Percentiles rank a stretch among this genome's conserved stretches.
Evolutionary conservation across 23 tunicate species (phyloP).

Genomic region (Ascidia mentula): DNA sequence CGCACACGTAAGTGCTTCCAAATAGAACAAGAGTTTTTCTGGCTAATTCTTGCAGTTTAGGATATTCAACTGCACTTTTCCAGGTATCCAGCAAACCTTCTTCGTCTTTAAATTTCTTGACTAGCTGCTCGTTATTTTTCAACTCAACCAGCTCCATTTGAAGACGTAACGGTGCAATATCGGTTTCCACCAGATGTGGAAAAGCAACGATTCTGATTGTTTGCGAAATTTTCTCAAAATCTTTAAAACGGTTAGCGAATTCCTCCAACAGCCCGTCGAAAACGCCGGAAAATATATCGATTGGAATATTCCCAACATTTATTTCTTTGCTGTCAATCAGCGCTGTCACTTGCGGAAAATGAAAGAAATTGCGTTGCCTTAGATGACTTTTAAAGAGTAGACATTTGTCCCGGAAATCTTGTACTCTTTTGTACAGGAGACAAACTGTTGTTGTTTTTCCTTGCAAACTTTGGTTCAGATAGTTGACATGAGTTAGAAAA

Average conservation of each 20-base stretch:
- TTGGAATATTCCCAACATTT: background rate
- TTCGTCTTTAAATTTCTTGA: conserved; percentile 12
- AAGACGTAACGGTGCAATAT: conserved; percentile 17
- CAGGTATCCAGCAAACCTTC: conserved; percentile 3
- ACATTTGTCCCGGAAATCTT: background rate
- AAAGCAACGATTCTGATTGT: conserved; percentile 26
- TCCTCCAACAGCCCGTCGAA: conserved; percentile 14
- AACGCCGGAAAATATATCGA: background rate
- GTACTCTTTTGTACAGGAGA: background rate
- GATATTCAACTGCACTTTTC: conserved; percentile 20
- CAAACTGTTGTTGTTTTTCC: conserved; percentile 7
- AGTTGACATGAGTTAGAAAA: background rate
- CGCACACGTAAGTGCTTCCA: conserved; percentile 60
- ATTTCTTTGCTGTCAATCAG: background rate
- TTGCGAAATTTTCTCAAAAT: conserved; percentile 13
- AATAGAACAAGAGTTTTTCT: conserved; percentile 38
- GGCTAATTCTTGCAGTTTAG: conserved; percentile 32
- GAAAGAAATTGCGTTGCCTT: background rate
- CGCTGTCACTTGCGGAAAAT: background rate
- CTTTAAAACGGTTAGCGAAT: conserved; percentile 7
- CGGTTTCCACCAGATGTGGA: conserved; percentile 34
- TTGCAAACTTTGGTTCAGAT: background rate
- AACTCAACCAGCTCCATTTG: conserved; percentile 28
- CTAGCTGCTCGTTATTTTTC: conserved; percentile 15
- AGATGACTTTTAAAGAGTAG: background rate